Base-by-base conservation (phyloP, 2,797 vertebrate species). In the Notolepis coatsorum region DNA sequence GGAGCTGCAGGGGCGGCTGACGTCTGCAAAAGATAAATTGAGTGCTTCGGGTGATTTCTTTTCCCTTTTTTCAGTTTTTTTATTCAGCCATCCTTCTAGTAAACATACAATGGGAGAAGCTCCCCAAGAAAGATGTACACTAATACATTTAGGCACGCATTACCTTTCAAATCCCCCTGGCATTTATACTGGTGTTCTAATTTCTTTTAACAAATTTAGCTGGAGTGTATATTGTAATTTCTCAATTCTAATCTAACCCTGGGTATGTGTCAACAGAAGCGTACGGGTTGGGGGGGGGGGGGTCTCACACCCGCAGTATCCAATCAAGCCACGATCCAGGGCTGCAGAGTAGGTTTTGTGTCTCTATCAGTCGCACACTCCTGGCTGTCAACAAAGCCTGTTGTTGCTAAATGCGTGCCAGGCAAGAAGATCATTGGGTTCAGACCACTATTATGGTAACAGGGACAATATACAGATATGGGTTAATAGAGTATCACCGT, bases 1-100 rank as follows among this genome's bases (percentile, higher is more conserved):
- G 64, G 55, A 74, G 63, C 53, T 17, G 9, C 28, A 60, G 66
- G 68, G 53, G 49, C 0, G 20, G 61, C 61, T 69, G 68, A 83
- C 12, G 30, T 45, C 38, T 64, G 71, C 76, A 63, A 43, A 20
- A 60, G 55, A 72, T 49, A 43, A 53, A 65, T 21, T 28, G 4
- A 56, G 4, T 57, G 42, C 5, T 18, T 38, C 20, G 52, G 17
- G 13, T 31, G 43, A 15, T 47, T 27, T 59, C 27, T 46, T 45
- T n/a, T 1, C 3, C 15, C 47, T 7, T 18, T 15, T 18, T 28
- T 30, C n/a, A 3, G 10, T 13, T 9, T 13, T 38, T 13, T 38
- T 13, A 10, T n/a, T 12, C 38, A 35, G 15, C n/a, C 24, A 42
- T 57, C 7, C 51, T 43, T 7, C 31, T 49, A 30, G 8, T 49